These are phyloP conservation scores for Propithecus perrieri DNA, from an alignment of 2,797 vertebrate species.

Conservation along the genomic window DNA sequence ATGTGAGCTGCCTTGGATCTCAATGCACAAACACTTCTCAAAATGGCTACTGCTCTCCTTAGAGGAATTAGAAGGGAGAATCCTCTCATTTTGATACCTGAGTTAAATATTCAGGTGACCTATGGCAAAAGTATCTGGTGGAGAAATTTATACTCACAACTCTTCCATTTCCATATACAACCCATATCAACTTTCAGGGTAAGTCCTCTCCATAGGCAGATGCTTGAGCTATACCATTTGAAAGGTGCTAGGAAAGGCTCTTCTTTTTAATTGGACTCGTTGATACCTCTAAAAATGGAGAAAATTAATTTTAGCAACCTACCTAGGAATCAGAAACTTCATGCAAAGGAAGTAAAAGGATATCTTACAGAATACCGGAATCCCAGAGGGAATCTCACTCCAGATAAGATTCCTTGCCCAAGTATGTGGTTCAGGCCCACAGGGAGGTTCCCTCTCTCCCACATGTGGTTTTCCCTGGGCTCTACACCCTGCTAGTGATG, in stretches of 20 bases:
- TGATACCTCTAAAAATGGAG: not conserved
- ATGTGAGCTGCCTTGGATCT: not conserved
- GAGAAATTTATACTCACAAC: not conserved
- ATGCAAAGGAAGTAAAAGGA: not conserved
- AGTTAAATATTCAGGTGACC: not conserved
- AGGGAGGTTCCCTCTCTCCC: not conserved
- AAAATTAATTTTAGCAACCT: not conserved
- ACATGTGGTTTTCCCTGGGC: not conserved
- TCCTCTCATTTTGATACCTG: not conserved
- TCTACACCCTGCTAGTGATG: not conserved
- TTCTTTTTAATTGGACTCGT: not conserved
- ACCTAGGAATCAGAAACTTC: not conserved
- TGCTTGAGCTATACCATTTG: not conserved
- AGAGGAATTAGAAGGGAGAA: constrained; percentile 1
- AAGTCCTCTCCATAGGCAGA: not conserved
- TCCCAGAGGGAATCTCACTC: not conserved
- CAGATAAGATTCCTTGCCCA: not conserved
- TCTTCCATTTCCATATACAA: not conserved
- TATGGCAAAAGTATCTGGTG: not conserved
- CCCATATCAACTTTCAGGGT: not conserved
- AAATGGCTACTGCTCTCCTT: not conserved
- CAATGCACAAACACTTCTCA: not conserved
- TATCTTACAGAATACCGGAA: not conserved
- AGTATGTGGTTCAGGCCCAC: not conserved
- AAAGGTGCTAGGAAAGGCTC: not conserved